Conservation (phyloP, 2,888 invertebrate species). For the Megamerina dolium region DNA sequence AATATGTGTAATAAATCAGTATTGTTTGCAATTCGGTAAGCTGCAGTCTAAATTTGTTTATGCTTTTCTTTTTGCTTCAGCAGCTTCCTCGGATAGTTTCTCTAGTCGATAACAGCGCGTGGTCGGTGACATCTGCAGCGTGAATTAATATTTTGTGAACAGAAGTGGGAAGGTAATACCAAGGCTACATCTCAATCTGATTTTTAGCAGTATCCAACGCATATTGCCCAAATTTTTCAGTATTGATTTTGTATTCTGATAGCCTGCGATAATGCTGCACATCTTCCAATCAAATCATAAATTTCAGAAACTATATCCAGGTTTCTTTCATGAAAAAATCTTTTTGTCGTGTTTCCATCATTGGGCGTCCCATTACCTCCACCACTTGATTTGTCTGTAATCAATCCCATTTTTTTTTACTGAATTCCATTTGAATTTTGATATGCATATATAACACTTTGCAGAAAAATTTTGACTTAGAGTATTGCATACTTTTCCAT, state of each 20-base stretch:
- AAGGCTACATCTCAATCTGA: slow-evolving; percentile 8
- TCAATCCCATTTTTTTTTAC: slow-evolving; percentile 14
- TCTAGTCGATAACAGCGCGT: slow-evolving; percentile 8
- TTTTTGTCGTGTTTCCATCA: slow-evolving; percentile 18
- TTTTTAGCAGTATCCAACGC: slow-evolving; percentile 13
- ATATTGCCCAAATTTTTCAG: slow-evolving; percentile 15
- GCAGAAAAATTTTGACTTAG: slow-evolving; percentile 18
- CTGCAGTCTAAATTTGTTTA: slow-evolving; percentile 7
- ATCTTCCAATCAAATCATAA: slow-evolving; percentile 13
- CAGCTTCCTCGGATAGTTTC: slow-evolving; percentile 10
- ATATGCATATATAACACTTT: slow-evolving; percentile 18
- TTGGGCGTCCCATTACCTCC: slow-evolving; percentile 15
- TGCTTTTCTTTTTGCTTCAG: slow-evolving; percentile 14
- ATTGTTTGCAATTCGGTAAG: slow-evolving; percentile 4
- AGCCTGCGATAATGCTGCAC: slow-evolving; percentile 16
- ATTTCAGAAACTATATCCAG: slow-evolving; percentile 16
- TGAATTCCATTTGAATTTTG: slow-evolving; percentile 13
- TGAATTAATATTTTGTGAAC: slow-evolving; percentile 14
- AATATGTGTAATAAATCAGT: slow-evolving; percentile 4
- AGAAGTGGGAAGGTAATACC: no score
- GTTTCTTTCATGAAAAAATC: slow-evolving; percentile 16
- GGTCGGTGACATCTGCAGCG: slow-evolving; percentile 5
- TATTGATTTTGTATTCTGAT: slow-evolving; percentile 18
- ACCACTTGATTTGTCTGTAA: slow-evolving; percentile 14
- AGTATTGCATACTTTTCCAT: slow-evolving; percentile 22